Evolutionary conservation across 2,797 vertebrate species (phyloP).

Genomic region (Arremon brunneinucha): DNA sequence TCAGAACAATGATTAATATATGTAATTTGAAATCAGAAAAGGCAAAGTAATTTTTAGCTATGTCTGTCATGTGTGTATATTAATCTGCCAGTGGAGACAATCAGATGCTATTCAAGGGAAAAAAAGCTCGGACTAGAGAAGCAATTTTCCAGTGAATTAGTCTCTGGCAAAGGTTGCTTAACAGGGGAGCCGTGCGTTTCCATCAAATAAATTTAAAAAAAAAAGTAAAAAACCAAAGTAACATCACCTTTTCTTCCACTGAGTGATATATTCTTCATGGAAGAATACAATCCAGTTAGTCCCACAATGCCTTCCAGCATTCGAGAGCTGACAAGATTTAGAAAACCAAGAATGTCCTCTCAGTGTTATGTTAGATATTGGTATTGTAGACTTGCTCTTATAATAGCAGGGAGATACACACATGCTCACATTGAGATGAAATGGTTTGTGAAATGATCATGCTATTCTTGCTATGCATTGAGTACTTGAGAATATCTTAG

Average conservation of each 20-base stretch:
- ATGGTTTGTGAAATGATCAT: conserved; percentile 62
- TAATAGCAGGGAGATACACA: conserved; percentile 1
- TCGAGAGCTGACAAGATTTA: neutral
- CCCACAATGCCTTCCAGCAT: neutral
- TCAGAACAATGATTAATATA: neutral
- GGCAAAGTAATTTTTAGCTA: neutral
- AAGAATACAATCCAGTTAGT: neutral
- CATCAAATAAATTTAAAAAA: neutral
- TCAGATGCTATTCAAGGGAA: neutral
- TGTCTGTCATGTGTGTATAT: neutral
- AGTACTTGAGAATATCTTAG: conserved; percentile 54
- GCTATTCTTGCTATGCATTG: conserved; percentile 20
- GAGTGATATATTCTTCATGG: neutral
- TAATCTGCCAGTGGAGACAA: neutral
- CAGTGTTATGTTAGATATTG: neutral
- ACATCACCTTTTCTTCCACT: neutral
- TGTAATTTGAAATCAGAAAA: conserved; percentile 3
- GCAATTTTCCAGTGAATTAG: conserved; percentile 41
- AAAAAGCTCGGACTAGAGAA: neutral
- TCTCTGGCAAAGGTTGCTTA: conserved; percentile 15
- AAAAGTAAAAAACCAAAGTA: neutral
- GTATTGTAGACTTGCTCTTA: conserved; percentile 1
- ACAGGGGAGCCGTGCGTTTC: neutral
- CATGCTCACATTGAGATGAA: conserved; percentile 49
- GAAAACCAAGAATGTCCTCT: neutral